Percentiles rank a stretch among this genome's conserved stretches.
phyloP scores from a whole-genome alignment of 1,140 invertebrate genomes.

The Cataglyphis hispanica region DNA sequence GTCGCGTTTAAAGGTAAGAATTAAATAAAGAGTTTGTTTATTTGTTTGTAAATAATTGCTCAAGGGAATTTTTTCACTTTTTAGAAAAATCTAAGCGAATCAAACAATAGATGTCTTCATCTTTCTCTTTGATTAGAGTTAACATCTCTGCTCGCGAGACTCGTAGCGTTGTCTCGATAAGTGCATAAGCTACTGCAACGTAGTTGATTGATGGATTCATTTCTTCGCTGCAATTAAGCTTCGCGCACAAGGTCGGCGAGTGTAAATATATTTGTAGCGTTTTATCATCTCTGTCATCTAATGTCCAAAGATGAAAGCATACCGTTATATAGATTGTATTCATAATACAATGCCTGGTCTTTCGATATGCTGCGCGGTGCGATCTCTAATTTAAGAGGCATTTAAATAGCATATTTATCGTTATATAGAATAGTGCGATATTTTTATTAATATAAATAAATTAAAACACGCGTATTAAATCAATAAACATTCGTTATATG shows the following conservation, averaged over 20 bases:
- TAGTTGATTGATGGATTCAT: conserved; percentile 51
- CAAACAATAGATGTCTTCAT: conserved; percentile 20
- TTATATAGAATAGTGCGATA: not conserved
- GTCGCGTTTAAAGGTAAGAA: not conserved
- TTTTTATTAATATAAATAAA: conserved; percentile 41
- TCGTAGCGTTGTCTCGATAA: conserved; percentile 40
- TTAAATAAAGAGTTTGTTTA: conserved; percentile 13
- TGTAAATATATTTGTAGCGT: conserved; percentile 5
- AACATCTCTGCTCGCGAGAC: conserved; percentile 24
- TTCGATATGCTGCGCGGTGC: not conserved
- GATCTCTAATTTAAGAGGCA: conserved; percentile 1
- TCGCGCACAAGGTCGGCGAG: not conserved
- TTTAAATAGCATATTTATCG: conserved; percentile 29
- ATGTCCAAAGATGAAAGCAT: conserved; percentile 1
- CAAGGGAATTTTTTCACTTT: not conserved
- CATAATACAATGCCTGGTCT: conserved; percentile 23
- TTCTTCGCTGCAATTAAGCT: conserved; percentile 29
- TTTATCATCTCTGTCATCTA: conserved; percentile 28
- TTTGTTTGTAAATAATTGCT: not conserved
- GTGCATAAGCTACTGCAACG: conserved; percentile 46
- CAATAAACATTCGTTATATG: conserved; percentile 30
- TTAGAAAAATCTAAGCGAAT: conserved; percentile 3
- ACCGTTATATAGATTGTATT: not conserved
- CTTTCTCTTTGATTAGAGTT: conserved; percentile 28
- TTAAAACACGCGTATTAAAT: conserved; percentile 20